Base-by-base conservation (phyloP, 2,797 vertebrate genomes). In the Simalia tracyae region DNA sequence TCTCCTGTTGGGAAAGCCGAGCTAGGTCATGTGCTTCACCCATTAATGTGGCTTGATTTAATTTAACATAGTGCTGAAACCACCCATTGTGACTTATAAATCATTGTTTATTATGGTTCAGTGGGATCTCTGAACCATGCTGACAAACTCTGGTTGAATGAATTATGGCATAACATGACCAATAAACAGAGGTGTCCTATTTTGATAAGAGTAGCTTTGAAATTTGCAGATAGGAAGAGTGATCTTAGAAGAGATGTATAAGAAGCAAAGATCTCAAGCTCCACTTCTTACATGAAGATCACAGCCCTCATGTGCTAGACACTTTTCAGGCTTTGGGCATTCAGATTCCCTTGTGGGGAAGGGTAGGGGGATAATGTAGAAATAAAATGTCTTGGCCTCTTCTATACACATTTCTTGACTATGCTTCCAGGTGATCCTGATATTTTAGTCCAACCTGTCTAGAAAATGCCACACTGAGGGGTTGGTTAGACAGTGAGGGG, bases 391-490 rank as follows among this genome's bases (percentile, higher is more conserved):
- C 50, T 8, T 46, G 19, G 46, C 19, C 46, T 81, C 72, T 81
- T 81, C 19, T 3, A 4, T 46, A 24, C 10, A 81, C 19, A 46
- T 46, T 11, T 81, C 22, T 81, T 24, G 19, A 46, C 24, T 81
- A 9, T 46, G 17, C 42, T 54, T 81, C 72, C 9, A 42, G 3
- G 3, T 42, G 36, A 76, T 76, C 36, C 68, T 42, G 8, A 42
- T 76, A 81, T 46, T 81, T 81, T 81, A 46, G 19, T 24, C 19
- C 36, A 81, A 46, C 19, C 36, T 46, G 19, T 7, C 36, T 81
- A 46, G 19, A 46, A 46, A 81, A 81, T 46, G 1, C 19, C 72
- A 46, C 3, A 81, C 24, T 0, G 1, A 0, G 9, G 0, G 1
- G 36, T 81, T 76, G 31, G 68, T 76, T 76, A 46, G 72, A 81